A percentile compares a stretch with the other conserved stretches of the same genome.
Conservation (phyloP, 1,140 invertebrate species). For the Drosophila pallidifrons region DNA sequence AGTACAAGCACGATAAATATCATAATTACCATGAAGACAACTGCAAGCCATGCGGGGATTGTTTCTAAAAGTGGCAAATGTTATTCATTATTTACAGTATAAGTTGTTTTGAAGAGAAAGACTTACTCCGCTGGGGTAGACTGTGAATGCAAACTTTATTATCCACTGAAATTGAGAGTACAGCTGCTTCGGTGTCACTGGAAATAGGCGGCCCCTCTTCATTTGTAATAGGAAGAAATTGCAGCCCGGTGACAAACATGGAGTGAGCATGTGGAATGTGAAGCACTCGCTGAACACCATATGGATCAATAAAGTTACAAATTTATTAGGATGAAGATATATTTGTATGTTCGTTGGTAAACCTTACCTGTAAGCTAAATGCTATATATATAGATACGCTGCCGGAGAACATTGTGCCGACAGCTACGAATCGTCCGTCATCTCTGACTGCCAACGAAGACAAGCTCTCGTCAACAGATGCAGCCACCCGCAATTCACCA, state of each 20-base stretch:
- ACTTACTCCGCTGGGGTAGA: constrained; percentile 92
- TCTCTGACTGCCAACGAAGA: constrained; percentile 95
- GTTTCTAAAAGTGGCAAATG: constrained; percentile 87
- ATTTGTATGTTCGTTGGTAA: not conserved
- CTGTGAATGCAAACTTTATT: constrained; percentile 96
- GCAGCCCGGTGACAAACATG: constrained; percentile 97
- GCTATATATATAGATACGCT: constrained; percentile 95
- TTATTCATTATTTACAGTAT: constrained; percentile 1
- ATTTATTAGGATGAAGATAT: not conserved
- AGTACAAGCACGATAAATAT: constrained; percentile 91
- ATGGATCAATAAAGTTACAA: constrained; percentile 30
- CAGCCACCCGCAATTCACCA: constrained; percentile 86
- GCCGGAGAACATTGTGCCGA: constrained; percentile 96
- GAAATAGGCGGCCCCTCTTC: constrained; percentile 88
- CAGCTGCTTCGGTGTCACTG: constrained; percentile 92
- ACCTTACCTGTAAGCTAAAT: constrained; percentile 94
- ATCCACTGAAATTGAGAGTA: constrained; percentile 97
- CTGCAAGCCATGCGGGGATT: constrained; percentile 91
- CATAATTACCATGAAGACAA: constrained; percentile 89
- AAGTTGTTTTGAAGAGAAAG: not conserved
- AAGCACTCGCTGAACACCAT: constrained; percentile 89
- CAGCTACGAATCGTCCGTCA: constrained; percentile 95
- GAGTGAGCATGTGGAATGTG: constrained; percentile 93
- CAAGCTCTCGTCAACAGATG: constrained; percentile 90
- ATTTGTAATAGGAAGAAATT: constrained; percentile 92